Percentiles rank a stretch among this genome's conserved stretches.
These are phyloP conservation scores for Hydrocynus forskahlii DNA, from an alignment of 2,797 vertebrate genomes.

Conservation along the genomic window DNA sequence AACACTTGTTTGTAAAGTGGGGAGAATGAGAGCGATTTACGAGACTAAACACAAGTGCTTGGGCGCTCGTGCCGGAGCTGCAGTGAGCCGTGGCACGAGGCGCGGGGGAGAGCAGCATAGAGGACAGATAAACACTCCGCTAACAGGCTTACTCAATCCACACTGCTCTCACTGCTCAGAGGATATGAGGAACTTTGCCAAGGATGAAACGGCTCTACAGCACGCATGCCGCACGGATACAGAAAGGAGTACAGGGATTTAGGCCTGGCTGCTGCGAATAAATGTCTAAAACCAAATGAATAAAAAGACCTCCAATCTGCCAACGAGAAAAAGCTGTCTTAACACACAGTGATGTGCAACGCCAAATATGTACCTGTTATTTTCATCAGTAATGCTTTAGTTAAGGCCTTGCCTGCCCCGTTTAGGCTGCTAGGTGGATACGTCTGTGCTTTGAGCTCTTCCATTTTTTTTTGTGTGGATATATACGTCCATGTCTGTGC, in stretches of 20 bases:
- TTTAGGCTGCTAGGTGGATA: not conserved
- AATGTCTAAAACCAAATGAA: conserved; percentile 5
- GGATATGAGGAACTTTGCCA: conserved; percentile 15
- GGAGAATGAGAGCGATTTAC: conserved; percentile 36
- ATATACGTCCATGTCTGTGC: not conserved
- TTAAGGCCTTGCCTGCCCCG: not conserved
- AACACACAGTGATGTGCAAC: not conserved
- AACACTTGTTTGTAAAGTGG: conserved; percentile 30
- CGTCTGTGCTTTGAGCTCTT: not conserved
- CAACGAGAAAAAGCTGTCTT: not conserved
- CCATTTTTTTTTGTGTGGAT: not conserved
- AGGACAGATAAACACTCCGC: conserved; percentile 20
- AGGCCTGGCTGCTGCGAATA: not conserved
- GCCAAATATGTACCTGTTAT: not conserved
- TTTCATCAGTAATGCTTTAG: not conserved
- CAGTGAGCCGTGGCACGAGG: not conserved
- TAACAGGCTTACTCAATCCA: conserved; percentile 27
- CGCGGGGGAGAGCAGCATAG: not conserved
- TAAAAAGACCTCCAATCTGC: not conserved
- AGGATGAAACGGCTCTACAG: conserved; percentile 23
- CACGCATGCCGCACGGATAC: conserved; percentile 1
- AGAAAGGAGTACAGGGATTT: not conserved
- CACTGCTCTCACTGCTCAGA: not conserved
- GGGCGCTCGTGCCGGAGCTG: not conserved
- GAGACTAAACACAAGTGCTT: conserved; percentile 32